These are phyloP conservation scores for Panurus biarmicus DNA, from an alignment of 2,113 vertebrate species.

Conservation along the genomic window DNA sequence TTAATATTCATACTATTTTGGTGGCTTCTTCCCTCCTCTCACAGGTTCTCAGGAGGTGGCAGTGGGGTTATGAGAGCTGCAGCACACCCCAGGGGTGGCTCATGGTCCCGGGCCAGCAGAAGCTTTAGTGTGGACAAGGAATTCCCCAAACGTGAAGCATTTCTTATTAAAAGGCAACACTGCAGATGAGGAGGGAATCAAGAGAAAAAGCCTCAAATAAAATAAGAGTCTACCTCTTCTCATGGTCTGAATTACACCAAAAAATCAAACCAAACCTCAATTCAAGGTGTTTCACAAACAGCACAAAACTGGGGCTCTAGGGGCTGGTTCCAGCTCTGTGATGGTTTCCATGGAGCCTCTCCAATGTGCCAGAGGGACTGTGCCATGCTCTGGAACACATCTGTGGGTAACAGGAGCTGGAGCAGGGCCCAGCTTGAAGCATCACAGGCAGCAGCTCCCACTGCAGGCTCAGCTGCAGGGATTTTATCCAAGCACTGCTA, in stretches of 20 bases:
- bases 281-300: neutral
- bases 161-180: neutral
- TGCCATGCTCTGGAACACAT: neutral
- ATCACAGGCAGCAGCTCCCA: neutral
- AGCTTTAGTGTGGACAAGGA: neutral
- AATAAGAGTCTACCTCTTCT: neutral
- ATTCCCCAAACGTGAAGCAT: neutral
- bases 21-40: neutral
- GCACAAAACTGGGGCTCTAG: neutral
- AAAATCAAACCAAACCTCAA: neutral
- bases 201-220: neutral
- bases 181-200: neutral
- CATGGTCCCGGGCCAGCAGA: fast-evolving
- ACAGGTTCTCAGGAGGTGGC: neutral
- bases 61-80: neutral
- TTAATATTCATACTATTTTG: neutral
- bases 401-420: neutral
- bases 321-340: neutral
- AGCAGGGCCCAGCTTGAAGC: neutral
- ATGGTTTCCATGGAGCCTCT: neutral
- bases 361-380: neutral
- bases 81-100: neutral
- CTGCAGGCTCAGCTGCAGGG: neutral
- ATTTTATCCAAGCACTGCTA: neutral
- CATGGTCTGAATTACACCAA: neutral